A percentile compares a stretch with the other conserved stretches of the same genome.
Conservation (phyloP, 1,140 invertebrate genomes). For the Pseudomyrmex flavicornis region DNA sequence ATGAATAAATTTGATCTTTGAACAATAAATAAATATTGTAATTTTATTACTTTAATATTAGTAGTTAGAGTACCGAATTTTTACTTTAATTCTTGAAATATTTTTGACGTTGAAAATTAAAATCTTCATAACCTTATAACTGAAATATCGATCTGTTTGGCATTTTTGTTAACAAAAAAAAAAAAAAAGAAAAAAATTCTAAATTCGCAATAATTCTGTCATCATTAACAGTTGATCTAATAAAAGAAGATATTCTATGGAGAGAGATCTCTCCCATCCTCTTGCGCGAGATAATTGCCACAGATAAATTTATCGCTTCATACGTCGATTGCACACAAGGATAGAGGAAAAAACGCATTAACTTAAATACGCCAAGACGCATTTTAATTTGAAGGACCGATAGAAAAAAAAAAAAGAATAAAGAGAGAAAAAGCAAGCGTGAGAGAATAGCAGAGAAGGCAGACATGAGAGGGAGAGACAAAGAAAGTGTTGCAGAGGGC, state of each 20-base stretch:
- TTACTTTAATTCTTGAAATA: background rate
- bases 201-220: slow-evolving; percentile 15
- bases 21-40: background rate
- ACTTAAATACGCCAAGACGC: slow-evolving; percentile 44
- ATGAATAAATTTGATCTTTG: background rate
- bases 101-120: background rate
- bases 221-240: slow-evolving; percentile 31
- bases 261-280: background rate
- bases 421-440: background rate
- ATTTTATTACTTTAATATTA: slow-evolving; percentile 7
- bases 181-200: background rate
- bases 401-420: background rate
- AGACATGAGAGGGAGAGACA: background rate
- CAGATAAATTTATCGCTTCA: slow-evolving; percentile 35
- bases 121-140: background rate
- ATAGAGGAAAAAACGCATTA: slow-evolving; percentile 43
- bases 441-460: slow-evolving; percentile 17
- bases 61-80: background rate
- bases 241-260: background rate
- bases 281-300: slow-evolving; percentile 5
- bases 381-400: slow-evolving; percentile 40
- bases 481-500: slow-evolving; percentile 49
- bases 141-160: background rate
- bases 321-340: background rate
- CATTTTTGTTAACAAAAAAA: background rate